Base-by-base conservation (phyloP, 2,797 vertebrate genomes). In the Hoplostethus atlanticus region DNA sequence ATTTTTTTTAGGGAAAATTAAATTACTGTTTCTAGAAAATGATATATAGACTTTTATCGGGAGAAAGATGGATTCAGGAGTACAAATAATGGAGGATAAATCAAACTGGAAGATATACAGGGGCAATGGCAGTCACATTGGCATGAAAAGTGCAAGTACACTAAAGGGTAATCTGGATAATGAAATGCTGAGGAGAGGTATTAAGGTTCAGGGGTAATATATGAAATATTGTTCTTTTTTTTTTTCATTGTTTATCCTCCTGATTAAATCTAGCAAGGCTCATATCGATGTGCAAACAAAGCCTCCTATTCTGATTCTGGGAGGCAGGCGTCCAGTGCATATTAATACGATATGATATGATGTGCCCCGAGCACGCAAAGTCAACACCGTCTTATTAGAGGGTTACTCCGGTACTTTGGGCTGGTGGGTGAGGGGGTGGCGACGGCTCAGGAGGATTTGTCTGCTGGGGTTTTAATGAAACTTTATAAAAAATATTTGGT, bases 261-360 rank as follows among this genome's bases (percentile, higher is more conserved):
- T 95, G 94, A 95, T 95, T 94, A 95, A 95, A 95, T 95, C 90
- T 85, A 52, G 85, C 85, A 31, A 89, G 88, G 89, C 93, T 95
- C 93, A 95, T 95, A 94, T 94, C 85, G 66, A 90, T 89, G 94
- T 91, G 95, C 94, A 95, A 95, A 95, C 93, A 95, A 87, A 90
- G 84, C 77, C 83, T 89, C 87, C 84, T 91, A 89, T 88, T 89
- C 90, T 75, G 93, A 92, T 90, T 85, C 71, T 25, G 64, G 79
- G 89, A 85, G 80, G 81, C 83, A 64, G 58, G 78, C 87, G 88
- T 93, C 93, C 92, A 61, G 81, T 82, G 91, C 92, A 92, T 94
- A 93, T 94, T 94, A 95, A 95, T 94, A 91, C 87, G 81, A 88
- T 80, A 74, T 85, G 87, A 88, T 80, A 74, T 85, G 87, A 91